Evolutionary conservation across 2,113 vertebrate genomes (phyloP), one percentile per base, ranked within the genome.

Genomic region (Balaenoptera acutorostrata): DNA sequence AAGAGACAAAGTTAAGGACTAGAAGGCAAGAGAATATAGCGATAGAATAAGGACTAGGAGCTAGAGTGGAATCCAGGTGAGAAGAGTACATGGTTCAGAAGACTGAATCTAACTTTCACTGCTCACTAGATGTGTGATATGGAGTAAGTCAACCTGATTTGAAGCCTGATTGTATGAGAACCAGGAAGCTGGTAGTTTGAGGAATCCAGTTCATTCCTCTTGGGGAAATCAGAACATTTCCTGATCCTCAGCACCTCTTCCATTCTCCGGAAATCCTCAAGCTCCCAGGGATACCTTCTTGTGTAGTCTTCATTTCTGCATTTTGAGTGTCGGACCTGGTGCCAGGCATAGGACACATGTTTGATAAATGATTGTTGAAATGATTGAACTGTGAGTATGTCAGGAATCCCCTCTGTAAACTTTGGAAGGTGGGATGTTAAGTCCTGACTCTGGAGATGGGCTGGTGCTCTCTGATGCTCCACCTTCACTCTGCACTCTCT

Each of bases 1-100:
- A 75, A 95, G 33, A 97, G 69, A 75, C 49, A 95, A 90, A 68
- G 44, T 13, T 92, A 75, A 78, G 46, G n/a, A 82, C 66, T 31
- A 52, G 66, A 86, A 85, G 5, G 44, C 68, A 64, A 15, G 55
- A 88, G 31, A 12, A 74, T 2, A 36, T 1, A 80, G 36, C 11
- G 66, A 88, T 39, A 93, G 78, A 44, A 44, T 3, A 46, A 83
- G 4, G 25, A 64, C 8, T 31, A 74, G 57, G 3, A 49, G 3
- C 33, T 66, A 59, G 74, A 75, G 49, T 27, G 74, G 17, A 94
- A 90, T 80, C 15, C 10, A 85, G 77, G 39, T 27, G 17, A 66
- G 52, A 59, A 33, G 4, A 52, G 7, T 36, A 41, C 20, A 41
- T 3, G 21, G 25, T 68, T 86, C 74, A 41, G 41, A 84, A 91